Conservation (phyloP, 2,113 vertebrate genomes). For the Phocoena sinus region DNA sequence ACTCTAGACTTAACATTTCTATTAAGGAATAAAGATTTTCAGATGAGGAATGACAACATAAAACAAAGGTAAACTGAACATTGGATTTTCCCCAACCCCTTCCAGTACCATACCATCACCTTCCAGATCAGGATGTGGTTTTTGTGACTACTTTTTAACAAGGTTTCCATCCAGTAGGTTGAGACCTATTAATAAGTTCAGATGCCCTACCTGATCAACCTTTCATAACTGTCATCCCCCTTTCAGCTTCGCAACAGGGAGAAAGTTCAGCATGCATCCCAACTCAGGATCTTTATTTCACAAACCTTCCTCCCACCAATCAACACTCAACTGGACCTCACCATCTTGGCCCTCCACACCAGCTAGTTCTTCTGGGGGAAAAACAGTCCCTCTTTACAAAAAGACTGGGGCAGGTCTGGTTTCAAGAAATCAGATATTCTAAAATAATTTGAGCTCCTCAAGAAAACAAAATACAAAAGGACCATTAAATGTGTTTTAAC, state of each 20-base stretch:
- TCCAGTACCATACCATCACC: not conserved
- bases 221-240: not conserved
- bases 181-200: not conserved
- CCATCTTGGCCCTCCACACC: not conserved
- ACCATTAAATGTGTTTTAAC: constrained; percentile 56
- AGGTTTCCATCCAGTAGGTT: not conserved
- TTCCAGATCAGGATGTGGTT: not conserved
- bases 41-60: not conserved
- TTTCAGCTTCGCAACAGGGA: not conserved
- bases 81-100: not conserved
- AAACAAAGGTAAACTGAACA: not conserved
- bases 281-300: not conserved
- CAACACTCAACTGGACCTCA: not conserved
- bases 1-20: not conserved
- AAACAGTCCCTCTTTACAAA: not conserved
- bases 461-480: constrained; percentile 47
- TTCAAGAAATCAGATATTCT: constrained; percentile 43
- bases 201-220: not conserved
- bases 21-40: not conserved
- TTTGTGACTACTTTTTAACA: not conserved
- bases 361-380: not conserved
- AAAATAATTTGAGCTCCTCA: constrained; percentile 20
- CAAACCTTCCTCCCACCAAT: not conserved
- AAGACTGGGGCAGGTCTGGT: not conserved
- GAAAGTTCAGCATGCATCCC: not conserved